phyloP scores from a whole-genome alignment of 2,888 invertebrate species.

The Bedellia somnulentella region DNA sequence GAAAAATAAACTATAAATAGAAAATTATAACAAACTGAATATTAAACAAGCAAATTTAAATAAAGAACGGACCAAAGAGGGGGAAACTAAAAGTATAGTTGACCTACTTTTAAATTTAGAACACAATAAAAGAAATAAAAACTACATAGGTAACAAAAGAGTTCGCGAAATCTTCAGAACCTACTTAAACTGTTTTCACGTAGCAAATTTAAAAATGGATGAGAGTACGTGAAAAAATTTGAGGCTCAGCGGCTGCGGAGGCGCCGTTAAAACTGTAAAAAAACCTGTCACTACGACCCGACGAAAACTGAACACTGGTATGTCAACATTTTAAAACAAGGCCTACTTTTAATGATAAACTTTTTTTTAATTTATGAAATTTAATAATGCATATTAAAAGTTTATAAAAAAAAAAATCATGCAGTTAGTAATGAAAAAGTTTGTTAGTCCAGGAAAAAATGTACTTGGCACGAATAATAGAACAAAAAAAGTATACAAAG shows the following conservation, averaged over 20 bases:
- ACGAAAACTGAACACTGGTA: conserved; percentile 26
- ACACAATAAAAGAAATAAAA: not conserved
- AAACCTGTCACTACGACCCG: conserved; percentile 45
- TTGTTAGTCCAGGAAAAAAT: conserved; percentile 25
- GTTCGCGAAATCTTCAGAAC: not conserved
- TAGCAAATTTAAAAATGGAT: no score
- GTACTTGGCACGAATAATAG: conserved; percentile 52
- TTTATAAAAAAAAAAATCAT: conserved; percentile 16
- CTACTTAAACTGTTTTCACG: not conserved
- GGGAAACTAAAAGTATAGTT: no score
- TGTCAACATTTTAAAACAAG: conserved; percentile 9
- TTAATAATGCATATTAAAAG: conserved; percentile 1
- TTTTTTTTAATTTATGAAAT: no score
- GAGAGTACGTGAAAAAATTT: no score
- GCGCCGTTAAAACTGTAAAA: conserved; percentile 56
- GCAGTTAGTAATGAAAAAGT: conserved; percentile 21
- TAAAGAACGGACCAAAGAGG: no score
- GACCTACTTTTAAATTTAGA: no score
- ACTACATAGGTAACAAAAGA: not conserved
- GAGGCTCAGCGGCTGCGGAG: conserved; percentile 18
- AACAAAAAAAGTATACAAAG: not conserved
- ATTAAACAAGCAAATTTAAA: no score
- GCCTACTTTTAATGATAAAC: conserved; percentile 20
- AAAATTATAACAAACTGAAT: no score
- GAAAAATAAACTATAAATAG: no score